Evolutionary conservation across 2,113 vertebrate genomes (phyloP).

Genomic region (Geothlypis trichas): DNA sequence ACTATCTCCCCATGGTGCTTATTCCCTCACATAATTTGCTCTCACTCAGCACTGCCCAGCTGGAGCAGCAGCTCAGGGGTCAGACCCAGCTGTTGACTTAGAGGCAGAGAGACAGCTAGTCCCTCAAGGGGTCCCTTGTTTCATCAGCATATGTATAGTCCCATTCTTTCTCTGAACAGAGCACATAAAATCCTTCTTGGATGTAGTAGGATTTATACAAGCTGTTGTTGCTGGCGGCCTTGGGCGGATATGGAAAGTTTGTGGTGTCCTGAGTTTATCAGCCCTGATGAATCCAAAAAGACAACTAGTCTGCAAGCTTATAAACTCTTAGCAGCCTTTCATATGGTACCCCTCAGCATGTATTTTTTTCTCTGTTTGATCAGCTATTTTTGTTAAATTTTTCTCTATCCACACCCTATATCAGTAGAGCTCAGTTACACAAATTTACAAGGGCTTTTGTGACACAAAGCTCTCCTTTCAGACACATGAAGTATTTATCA

Average conservation of each 20-base stretch:
- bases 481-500: background rate
- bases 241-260: background rate
- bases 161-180: background rate
- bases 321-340: background rate
- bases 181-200: background rate
- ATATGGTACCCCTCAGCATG: background rate
- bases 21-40: background rate
- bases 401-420: background rate
- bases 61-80: background rate
- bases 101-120: background rate
- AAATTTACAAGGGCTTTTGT: background rate
- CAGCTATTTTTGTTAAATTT: background rate
- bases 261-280: background rate
- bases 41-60: background rate
- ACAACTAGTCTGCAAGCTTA: background rate
- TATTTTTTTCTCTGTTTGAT: background rate
- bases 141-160: background rate
- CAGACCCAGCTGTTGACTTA: background rate
- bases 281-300: background rate
- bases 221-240: background rate
- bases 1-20: background rate
- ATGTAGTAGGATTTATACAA: fast-evolving
- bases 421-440: background rate
- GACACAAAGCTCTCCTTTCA: background rate
- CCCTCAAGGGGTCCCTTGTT: background rate